Base-by-base conservation (phyloP, 2,797 vertebrate genomes). In the Emydoidea blandingii region DNA sequence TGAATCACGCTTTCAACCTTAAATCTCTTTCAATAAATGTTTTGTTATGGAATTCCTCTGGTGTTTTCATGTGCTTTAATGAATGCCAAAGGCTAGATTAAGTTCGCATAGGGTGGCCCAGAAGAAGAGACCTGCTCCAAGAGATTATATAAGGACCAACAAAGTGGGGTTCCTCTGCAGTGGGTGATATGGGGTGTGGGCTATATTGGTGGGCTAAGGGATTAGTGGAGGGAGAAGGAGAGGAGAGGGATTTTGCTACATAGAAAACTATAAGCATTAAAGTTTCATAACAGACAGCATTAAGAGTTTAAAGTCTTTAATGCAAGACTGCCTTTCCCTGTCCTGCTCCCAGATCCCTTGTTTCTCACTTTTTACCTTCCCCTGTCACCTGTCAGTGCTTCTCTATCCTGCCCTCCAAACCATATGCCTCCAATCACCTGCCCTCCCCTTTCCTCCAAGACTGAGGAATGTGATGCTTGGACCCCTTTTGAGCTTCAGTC, bases 1-100 rank as follows among this genome's bases (percentile, higher is more conserved):
- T 92, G 85, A 97, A 86, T 81, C 81, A 95, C 90, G 86, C 65
- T 74, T 91, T 97, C 80, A 79, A 81, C 54, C 5, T 90, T 94
- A 92, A 74, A n/a, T 68, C 12, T 92, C 86, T 94, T 95, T 89
- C 83, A 95, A 95, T 91, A 94, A 89, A 95, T 94, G 91, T 96
- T 95, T 95, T 94, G 93, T 95, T 93, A 90, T 41, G 62, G 91
- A 95, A 95, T 91, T 95, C 91, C 92, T 96, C 91, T 94, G 88
- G 56, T 47, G n/a, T 16, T 95, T 92, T 91, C 83, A 79, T 87
- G 79, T 87, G 95, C 90, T 86, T 91, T 83, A 92, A 90, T 86
- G 53, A 47, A 23, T 29, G 23, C 72, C 72, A 76, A 90, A 91
- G 95, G 95, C 92, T 97, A 97, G 97, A 85, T 68, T 79, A 53